Evolutionary conservation across 2,888 invertebrate genomes (phyloP).

Genomic region (Dryomyza anilis): DNA sequence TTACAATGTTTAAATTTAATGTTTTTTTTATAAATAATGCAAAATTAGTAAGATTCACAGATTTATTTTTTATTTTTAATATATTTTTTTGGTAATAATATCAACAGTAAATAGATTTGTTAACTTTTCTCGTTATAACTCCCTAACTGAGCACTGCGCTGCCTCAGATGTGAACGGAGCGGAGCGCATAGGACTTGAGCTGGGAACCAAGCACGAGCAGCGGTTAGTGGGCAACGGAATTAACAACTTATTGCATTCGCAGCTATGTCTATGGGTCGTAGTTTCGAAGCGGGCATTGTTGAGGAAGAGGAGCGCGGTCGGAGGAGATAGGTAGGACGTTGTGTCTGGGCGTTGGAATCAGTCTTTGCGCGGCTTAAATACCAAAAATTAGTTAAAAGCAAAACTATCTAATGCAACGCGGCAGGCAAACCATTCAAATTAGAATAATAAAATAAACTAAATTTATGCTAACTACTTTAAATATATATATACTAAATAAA

Average conservation of each 20-base stretch:
- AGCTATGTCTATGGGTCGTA: too few relatives aligned
- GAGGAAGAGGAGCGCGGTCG: neutral
- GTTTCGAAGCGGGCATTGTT: too few relatives aligned
- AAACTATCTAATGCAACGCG: neutral
- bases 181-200: neutral
- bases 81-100: neutral
- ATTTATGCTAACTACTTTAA: too few relatives aligned
- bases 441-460: too few relatives aligned
- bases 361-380: slow-evolving; percentile 51
- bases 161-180: neutral
- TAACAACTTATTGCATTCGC: neutral
- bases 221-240: neutral
- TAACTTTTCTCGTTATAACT: slow-evolving; percentile 7
- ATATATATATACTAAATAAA: too few relatives aligned
- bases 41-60: neutral
- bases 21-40: neutral
- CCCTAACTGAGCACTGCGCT: neutral
- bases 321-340: neutral
- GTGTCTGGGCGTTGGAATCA: slow-evolving; percentile 37
- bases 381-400: slow-evolving; percentile 35
- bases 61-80: neutral
- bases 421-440: too few relatives aligned
- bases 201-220: neutral
- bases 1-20: too few relatives aligned
- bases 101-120: slow-evolving; percentile 9